phyloP scores from a whole-genome alignment of 2,113 vertebrate genomes.

The Lepus timidus region DNA sequence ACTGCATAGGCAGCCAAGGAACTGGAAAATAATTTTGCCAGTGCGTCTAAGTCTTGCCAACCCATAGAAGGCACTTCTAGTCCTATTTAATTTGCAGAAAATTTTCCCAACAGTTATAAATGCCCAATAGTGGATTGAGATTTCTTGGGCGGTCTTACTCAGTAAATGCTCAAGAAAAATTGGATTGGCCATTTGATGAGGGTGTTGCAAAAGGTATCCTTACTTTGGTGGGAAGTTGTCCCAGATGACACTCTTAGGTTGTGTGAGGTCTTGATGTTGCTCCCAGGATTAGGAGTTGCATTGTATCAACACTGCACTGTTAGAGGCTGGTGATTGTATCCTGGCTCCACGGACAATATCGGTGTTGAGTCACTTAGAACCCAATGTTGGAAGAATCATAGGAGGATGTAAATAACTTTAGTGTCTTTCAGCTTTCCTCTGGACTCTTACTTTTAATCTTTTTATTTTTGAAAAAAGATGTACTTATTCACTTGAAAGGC shows the following conservation, averaged over 20 bases:
- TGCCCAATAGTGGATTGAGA: not conserved
- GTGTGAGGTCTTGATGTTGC: not conserved
- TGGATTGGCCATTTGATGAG: not conserved
- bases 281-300: not conserved
- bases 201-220: not conserved
- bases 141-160: not conserved
- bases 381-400: not conserved
- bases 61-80: not conserved
- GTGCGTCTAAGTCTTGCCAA: not conserved
- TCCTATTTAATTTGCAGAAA: constrained; percentile 32
- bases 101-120: not conserved
- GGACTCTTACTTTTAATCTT: too few species aligned
- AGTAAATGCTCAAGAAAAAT: not conserved
- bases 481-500: too few species aligned
- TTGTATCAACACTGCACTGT: not conserved
- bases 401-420: not conserved
- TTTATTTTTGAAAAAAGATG: too few species aligned
- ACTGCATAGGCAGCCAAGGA: not conserved
- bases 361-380: not conserved
- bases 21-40: not conserved
- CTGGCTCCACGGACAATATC: not conserved
- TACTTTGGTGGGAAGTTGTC: not conserved
- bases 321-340: too few species aligned
- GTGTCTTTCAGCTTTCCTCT: not conserved
- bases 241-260: not conserved